These are phyloP conservation scores for Mormyrus proboscirostris DNA, from an alignment of 2,797 vertebrate genomes.

Conservation along the genomic window DNA sequence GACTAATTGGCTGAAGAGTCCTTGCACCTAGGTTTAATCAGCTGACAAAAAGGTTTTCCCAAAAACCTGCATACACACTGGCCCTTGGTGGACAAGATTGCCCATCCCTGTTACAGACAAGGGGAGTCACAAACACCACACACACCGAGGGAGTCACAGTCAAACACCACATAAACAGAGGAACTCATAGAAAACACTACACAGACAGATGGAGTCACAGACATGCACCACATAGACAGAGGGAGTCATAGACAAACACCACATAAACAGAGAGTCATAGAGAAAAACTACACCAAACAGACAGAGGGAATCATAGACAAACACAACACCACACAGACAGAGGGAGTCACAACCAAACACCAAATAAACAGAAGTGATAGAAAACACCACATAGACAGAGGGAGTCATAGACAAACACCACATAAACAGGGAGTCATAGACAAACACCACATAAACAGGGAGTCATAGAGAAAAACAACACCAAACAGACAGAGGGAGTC, in stretches of 20 bases:
- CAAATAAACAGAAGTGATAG: neutral
- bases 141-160: neutral
- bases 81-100: neutral
- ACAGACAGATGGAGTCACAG: neutral
- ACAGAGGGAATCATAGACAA: neutral
- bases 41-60: neutral
- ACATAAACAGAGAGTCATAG: neutral
- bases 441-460: neutral
- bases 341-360: neutral
- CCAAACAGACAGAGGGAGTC: neutral
- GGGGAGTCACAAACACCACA: neutral
- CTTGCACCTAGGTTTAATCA: neutral
- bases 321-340: neutral
- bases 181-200: neutral
- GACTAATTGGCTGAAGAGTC: neutral
- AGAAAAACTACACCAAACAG: neutral
- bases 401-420: neutral
- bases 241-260: neutral
- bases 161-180: neutral
- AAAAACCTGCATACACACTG: neutral
- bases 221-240: neutral
- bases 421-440: neutral
- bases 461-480: neutral
- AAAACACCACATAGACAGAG: neutral
- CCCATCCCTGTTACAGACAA: neutral